Conservation (phyloP, 2,797 vertebrate species). For the Xerus rutilus region DNA sequence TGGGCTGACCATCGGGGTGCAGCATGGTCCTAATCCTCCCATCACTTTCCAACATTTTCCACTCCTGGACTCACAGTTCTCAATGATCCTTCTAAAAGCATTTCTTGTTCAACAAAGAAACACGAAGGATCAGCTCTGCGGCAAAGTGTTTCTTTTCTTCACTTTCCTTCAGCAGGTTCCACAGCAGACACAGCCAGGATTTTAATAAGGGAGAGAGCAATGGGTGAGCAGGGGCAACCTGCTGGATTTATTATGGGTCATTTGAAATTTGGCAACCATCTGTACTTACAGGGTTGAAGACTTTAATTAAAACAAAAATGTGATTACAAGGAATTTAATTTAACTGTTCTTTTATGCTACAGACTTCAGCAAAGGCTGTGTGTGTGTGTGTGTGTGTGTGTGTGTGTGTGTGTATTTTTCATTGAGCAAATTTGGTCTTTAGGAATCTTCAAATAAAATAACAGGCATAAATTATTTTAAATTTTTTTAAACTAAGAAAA, state of each 20-base stretch:
- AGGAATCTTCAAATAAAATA: constrained; percentile 14
- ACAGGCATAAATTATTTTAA: background rate
- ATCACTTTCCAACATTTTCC: background rate
- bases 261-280: constrained; percentile 68
- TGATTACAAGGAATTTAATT: constrained; percentile 56
- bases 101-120: constrained; percentile 2
- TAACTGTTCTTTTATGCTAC: constrained; percentile 44
- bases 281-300: constrained; percentile 54
- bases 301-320: constrained; percentile 76
- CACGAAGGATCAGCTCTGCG: background rate
- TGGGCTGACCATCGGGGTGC: background rate
- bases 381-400: background rate
- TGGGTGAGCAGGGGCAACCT: constrained; percentile 18
- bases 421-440: constrained; percentile 9
- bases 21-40: background rate
- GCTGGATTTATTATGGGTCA: constrained; percentile 64
- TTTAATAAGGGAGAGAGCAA: constrained; percentile 24
- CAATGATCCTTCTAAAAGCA: background rate
- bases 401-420: background rate
- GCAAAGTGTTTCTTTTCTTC: background rate
- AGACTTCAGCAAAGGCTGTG: background rate
- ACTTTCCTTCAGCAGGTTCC: background rate
- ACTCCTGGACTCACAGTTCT: background rate
- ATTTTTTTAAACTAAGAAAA: constrained; percentile 35
- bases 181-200: background rate